phyloP scores from a whole-genome alignment of 1,140 invertebrate species.

The Leptonema lineaticorne region DNA sequence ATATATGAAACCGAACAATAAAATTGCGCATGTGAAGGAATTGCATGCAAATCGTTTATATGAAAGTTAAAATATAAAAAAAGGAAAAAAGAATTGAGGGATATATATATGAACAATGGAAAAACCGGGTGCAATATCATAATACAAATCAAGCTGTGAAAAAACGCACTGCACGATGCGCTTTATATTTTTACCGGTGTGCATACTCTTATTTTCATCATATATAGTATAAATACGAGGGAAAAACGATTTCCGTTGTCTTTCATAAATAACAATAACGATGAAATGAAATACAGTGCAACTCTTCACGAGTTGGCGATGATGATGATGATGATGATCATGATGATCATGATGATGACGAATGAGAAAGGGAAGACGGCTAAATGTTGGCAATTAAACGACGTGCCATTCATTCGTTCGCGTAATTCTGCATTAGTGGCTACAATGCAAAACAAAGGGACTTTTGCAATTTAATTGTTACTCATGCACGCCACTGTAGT shows the following conservation, averaged over 20 bases:
- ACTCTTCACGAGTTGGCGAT: neutral
- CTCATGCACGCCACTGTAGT: neutral
- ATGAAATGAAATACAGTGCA: too few relatives aligned
- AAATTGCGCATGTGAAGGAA: too few relatives aligned
- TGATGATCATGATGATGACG: neutral
- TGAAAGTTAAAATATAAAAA: too few relatives aligned
- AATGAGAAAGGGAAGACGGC: neutral
- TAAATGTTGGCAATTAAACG: conserved; percentile 15
- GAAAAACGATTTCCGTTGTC: conserved; percentile 10
- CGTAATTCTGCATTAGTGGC: neutral
- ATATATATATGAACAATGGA: neutral
- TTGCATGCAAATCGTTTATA: too few relatives aligned
- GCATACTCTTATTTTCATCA: neutral
- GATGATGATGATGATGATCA: too few relatives aligned
- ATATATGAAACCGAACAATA: too few relatives aligned
- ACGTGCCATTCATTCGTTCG: conserved; percentile 15
- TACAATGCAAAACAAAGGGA: conserved; percentile 4
- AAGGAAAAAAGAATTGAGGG: too few relatives aligned
- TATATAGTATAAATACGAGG: neutral
- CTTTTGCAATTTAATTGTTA: conserved; percentile 6
- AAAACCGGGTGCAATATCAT: conserved; percentile 3
- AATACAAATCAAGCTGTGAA: neutral
- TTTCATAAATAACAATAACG: too few relatives aligned
- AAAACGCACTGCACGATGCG: too few relatives aligned
- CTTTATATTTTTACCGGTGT: neutral